phyloP scores from a whole-genome alignment of 2,888 invertebrate genomes.

The Volucella bombylans region DNA sequence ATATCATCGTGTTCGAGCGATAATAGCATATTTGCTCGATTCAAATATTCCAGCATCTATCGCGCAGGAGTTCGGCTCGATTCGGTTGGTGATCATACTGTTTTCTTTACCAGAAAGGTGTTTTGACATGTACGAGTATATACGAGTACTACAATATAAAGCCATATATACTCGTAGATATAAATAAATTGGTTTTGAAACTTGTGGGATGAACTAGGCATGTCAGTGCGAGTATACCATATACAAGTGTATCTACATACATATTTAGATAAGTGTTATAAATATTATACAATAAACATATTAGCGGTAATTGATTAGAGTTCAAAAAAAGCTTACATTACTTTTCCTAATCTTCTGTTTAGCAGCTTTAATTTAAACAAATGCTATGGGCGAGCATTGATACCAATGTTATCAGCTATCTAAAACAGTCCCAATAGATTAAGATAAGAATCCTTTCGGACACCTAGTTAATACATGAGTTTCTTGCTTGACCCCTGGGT shows the following conservation, averaged over 20 bases:
- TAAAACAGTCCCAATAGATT: constrained; percentile 33
- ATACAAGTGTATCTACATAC: too few species aligned
- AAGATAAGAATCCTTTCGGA: constrained; percentile 58
- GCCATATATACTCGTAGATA: neutral
- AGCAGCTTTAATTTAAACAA: constrained; percentile 5
- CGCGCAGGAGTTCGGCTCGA: constrained; percentile 45
- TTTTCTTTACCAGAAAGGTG: constrained; percentile 29
- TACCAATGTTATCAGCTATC: constrained; percentile 51
- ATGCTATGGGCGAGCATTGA: constrained; percentile 26
- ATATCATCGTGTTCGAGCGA: constrained; percentile 53
- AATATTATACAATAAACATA: constrained; percentile 3
- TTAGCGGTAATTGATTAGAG: constrained; percentile 18
- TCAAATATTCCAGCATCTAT: constrained; percentile 54
- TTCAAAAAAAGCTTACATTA: constrained; percentile 4
- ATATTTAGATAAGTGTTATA: too few species aligned
- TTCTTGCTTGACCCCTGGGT: constrained; percentile 57
- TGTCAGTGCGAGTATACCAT: too few species aligned
- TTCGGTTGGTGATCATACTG: constrained; percentile 19
- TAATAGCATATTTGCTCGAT: constrained; percentile 52
- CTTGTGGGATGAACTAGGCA: too few species aligned
- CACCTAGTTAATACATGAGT: constrained; percentile 42
- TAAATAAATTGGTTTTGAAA: too few species aligned
- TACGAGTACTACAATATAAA: constrained; percentile 16
- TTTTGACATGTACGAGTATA: constrained; percentile 16
- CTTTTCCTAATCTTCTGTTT: constrained; percentile 3